Conservation (phyloP, 2,888 invertebrate species). For the Neocrepidodera transversa region DNA sequence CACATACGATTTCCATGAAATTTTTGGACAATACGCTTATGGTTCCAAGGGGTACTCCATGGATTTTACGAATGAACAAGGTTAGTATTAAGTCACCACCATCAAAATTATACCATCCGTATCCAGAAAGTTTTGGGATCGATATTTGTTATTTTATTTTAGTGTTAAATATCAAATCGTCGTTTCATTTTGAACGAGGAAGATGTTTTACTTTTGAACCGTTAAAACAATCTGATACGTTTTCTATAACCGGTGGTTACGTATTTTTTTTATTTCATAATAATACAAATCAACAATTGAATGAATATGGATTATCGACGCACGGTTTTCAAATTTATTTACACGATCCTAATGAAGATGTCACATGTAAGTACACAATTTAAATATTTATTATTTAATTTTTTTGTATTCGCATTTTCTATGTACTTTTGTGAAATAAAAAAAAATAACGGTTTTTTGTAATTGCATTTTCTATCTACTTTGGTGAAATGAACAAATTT, state of each 20-base stretch:
- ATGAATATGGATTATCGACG: conserved; percentile 38
- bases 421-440: too few relatives aligned
- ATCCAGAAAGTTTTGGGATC: not conserved
- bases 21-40: conserved; percentile 66
- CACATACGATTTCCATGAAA: conserved; percentile 65
- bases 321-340: conserved; percentile 49
- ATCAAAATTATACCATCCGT: too few relatives aligned
- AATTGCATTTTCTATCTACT: too few relatives aligned
- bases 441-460: too few relatives aligned
- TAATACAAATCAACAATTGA: conserved; percentile 23
- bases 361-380: conserved; percentile 63
- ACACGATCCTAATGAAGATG: conserved; percentile 47
- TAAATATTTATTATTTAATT: too few relatives aligned
- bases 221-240: conserved; percentile 57
- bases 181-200: conserved; percentile 55
- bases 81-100: conserved; percentile 16
- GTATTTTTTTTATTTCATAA: conserved; percentile 66
- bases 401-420: too few relatives aligned
- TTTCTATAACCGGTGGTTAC: conserved; percentile 65
- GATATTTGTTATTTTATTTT: too few relatives aligned
- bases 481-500: too few relatives aligned
- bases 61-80: conserved; percentile 1
- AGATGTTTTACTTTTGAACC: conserved; percentile 69
- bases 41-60: conserved; percentile 52
- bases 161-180: conserved; percentile 28